Evolutionary conservation across 1,140 invertebrate species (phyloP), one percentile per base, ranked within the genome.

Genomic region (Wasmannia auropunctata): DNA sequence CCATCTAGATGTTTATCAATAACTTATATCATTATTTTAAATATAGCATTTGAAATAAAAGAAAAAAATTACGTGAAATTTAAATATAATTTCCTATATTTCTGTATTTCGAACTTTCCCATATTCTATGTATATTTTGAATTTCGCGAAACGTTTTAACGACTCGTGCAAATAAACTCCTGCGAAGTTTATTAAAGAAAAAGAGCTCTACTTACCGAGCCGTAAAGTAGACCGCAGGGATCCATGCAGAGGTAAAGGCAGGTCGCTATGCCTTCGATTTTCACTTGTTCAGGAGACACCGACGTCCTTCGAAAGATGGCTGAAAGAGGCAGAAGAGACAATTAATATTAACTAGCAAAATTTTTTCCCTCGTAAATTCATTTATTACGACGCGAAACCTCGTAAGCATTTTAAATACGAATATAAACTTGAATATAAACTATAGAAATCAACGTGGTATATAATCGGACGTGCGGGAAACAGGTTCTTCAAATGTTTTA

Each of bases 171-270:
- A 75, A 74, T 37, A 25, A 7, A 56, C n/a, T n/a, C n/a, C n/a
- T 46, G 49, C 69, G 58, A 87, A 22, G 56, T 86, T 86, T 63
- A n/a, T n/a, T 6, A 58, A 77, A 43, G 31, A 40, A n/a, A 16
- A 58, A 46, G 28, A 67, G 49, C 19, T 87, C 80, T 31, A 97
- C 97, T 97, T 96, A 98, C 97, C 96, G 97, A 97, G 93, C 97
- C 97, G 95, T 98, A 98, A 87, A 97, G 96, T 93, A 97, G 95
- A 94, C 97, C 97, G 94, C 97, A 98, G 87, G 96, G 96, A 95
- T 98, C 97, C 97, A 98, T 98, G 94, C 97, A 98, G 92, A 98
- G 96, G 96, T 96, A 98, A 92, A 97, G 96, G 94, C 97, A 98
- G 86, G 97, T 97, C 90, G 97, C 97, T 83, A 98, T 96, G 93